These are phyloP conservation scores for Chaetorhynchus papuensis DNA, from an alignment of 2,113 vertebrate species.

Conservation along the genomic window DNA sequence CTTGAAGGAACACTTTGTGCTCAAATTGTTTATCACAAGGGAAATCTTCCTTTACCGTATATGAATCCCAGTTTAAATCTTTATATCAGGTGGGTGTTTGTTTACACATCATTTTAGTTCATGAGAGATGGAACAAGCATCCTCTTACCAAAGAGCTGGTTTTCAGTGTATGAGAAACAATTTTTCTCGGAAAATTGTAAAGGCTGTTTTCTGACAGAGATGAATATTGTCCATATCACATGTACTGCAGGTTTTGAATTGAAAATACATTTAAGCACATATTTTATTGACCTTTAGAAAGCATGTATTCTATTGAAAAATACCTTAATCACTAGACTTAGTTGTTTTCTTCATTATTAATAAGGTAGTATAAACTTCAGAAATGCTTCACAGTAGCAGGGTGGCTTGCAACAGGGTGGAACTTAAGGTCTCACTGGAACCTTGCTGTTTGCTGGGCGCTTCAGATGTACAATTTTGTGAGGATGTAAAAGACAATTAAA, in stretches of 20 bases:
- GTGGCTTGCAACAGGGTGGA: not conserved
- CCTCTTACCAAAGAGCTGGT: not conserved
- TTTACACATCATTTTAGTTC: not conserved
- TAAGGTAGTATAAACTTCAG: not conserved
- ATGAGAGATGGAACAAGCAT: not conserved
- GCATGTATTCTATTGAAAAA: not conserved
- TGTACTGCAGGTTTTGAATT: not conserved
- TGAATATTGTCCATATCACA: not conserved
- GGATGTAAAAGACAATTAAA: not conserved
- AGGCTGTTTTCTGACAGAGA: not conserved
- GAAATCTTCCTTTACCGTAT: not conserved
- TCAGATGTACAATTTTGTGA: not conserved
- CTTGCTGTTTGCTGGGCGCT: not conserved
- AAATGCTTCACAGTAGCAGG: not conserved
- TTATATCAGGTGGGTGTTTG: not conserved
- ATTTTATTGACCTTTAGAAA: not conserved
- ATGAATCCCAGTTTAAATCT: not conserved
- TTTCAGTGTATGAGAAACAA: not conserved
- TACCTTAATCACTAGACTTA: not conserved
- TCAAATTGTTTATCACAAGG: conserved; percentile 14
- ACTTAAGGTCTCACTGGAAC: not conserved
- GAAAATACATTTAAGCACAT: not conserved
- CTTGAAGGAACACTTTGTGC: conserved; percentile 53
- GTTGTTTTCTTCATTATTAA: not conserved
- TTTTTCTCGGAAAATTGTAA: not conserved